Evolutionary conservation across 2,113 vertebrate genomes (phyloP).

Genomic region (Macquaria ambigua): DNA sequence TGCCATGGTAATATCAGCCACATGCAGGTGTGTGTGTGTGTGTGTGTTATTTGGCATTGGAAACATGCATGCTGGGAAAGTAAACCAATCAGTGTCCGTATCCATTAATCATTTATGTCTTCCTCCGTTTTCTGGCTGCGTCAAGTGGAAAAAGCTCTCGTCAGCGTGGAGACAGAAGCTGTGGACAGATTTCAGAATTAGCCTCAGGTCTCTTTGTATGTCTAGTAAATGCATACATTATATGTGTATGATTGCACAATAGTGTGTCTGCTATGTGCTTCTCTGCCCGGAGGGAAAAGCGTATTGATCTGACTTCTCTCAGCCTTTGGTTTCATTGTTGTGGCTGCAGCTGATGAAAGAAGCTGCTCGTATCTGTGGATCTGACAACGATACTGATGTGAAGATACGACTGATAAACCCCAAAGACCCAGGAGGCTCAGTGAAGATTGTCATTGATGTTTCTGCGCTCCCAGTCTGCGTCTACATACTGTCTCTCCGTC

Average conservation of each 20-base stretch:
- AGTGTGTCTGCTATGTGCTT: not conserved
- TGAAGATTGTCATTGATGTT: not conserved
- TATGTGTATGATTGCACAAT: not conserved
- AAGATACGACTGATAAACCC: conserved; percentile 21
- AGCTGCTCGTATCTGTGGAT: not conserved
- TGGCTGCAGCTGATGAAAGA: conserved; percentile 42
- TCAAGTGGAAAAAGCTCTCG: conserved; percentile 23
- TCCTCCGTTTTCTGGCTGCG: conserved; percentile 48
- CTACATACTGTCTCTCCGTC: not conserved
- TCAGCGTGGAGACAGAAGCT: conserved; percentile 10
- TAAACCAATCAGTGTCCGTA: conserved; percentile 32
- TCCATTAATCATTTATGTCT: conserved; percentile 58
- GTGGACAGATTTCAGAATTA: not conserved
- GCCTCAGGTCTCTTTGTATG: conserved; percentile 13
- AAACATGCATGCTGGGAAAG: conserved; percentile 4
- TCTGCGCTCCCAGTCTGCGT: not conserved
- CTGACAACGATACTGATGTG: conserved; percentile 37
- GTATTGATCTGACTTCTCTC: conserved; percentile 39
- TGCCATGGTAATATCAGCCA: conserved; percentile 54
- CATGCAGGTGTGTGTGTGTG: not conserved
- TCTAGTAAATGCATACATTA: conserved; percentile 7
- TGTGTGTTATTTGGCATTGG: not conserved
- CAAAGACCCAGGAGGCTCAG: not conserved
- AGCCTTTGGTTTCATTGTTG: conserved; percentile 59
- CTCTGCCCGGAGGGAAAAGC: conserved; percentile 7